These are phyloP conservation scores for Muscicapa comitata DNA, from an alignment of 2,797 vertebrate genomes.

Conservation along the genomic window DNA sequence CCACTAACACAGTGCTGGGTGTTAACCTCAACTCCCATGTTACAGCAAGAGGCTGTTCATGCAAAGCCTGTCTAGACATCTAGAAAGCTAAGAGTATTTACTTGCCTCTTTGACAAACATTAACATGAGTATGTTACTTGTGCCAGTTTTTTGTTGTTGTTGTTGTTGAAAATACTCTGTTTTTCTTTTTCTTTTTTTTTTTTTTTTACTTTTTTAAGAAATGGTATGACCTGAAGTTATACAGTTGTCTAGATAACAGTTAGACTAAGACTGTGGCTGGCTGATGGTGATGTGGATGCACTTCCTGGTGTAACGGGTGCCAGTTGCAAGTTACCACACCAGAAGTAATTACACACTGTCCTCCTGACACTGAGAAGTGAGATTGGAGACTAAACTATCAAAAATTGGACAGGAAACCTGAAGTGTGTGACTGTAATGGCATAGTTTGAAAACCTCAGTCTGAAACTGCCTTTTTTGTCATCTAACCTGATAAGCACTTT, in stretches of 20 bases:
- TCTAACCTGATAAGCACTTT: slow-evolving; percentile 70
- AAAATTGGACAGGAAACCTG: background rate
- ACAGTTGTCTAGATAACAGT: slow-evolving; percentile 44
- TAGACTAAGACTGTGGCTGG: slow-evolving; percentile 14
- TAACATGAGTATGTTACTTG: slow-evolving; percentile 67
- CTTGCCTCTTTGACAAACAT: slow-evolving; percentile 71
- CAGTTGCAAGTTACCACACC: background rate
- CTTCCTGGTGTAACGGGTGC: slow-evolving; percentile 6
- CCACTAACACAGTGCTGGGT: slow-evolving; percentile 74
- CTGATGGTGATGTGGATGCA: background rate
- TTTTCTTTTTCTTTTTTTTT: background rate
- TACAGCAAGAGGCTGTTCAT: slow-evolving; percentile 55
- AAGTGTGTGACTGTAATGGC: background rate
- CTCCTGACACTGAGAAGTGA: background rate
- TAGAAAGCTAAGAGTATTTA: slow-evolving; percentile 73
- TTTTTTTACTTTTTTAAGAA: background rate
- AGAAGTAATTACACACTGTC: slow-evolving; percentile 11
- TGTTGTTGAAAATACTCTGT: slow-evolving; percentile 42
- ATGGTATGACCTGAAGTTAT: slow-evolving; percentile 50
- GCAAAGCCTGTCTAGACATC: slow-evolving; percentile 65
- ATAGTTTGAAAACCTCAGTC: slow-evolving; percentile 38
- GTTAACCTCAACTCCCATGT: slow-evolving; percentile 57
- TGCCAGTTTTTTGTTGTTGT: slow-evolving; percentile 51
- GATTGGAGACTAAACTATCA: background rate
- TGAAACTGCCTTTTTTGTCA: slow-evolving; percentile 38